Evolutionary conservation across 2,113 vertebrate species (phyloP).

Genomic region (Oncorhynchus mykiss): DNA sequence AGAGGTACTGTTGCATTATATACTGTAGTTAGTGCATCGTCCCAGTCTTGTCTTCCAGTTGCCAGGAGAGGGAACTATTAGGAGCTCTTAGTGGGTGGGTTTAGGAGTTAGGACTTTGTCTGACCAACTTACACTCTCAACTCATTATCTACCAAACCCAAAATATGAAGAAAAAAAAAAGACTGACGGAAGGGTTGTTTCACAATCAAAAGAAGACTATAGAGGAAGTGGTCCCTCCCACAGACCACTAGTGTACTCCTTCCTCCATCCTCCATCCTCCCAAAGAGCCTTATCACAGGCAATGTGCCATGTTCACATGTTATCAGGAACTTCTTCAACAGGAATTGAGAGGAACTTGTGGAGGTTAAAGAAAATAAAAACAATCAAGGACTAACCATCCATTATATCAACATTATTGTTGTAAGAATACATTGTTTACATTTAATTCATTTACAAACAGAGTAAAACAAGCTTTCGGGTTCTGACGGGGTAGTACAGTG

Average conservation of each 20-base stretch:
- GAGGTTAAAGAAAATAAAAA: no score
- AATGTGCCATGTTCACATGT: not conserved
- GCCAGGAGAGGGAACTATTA: not conserved
- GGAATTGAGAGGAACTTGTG: not conserved
- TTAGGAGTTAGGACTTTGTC: not conserved
- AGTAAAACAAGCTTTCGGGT: no score
- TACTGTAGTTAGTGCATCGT: not conserved
- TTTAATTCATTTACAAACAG: no score
- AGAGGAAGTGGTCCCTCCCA: not conserved
- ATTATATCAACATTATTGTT: no score
- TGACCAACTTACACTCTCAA: not conserved
- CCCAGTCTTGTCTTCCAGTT: not conserved
- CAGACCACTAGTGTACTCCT: not conserved
- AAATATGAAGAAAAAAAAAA: not conserved
- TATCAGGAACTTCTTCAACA: not conserved
- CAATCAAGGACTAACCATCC: no score
- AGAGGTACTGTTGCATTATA: no score
- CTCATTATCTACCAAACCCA: not conserved
- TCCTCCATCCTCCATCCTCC: not conserved
- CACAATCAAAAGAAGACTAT: no score
- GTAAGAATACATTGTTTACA: no score
- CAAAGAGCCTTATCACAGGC: not conserved
- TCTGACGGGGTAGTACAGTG: no score
- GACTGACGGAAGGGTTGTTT: no score
- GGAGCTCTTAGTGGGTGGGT: not conserved